Base-by-base conservation (phyloP, 2,888 invertebrate genomes). In the Tyria jacobaeae region DNA sequence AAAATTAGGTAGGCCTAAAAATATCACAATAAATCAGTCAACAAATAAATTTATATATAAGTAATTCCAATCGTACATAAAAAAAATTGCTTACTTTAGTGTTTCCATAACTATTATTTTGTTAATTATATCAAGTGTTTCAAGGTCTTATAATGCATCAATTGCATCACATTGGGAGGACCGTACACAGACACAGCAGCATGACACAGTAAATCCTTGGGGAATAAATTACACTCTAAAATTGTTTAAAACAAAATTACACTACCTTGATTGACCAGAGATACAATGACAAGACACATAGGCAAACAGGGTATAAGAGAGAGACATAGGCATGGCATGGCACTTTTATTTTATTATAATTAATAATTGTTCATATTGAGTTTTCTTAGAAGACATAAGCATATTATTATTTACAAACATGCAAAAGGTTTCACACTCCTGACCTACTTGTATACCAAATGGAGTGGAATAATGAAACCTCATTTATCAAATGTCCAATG, bases 401-500 rank as follows among this genome's bases (percentile, higher is more conserved):
- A 34, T 12, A 50, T 34, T 50, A 5, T 25, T 12, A 15, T n/a
- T n/a, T n/a, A n/a, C n/a, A 54, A 17, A n/a, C 24, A 24, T 47
- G 15, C 9, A 35, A 47, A 47, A 1, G 15, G 24, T 35, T 34
- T 34, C 34, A 12, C 47, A 34, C n/a, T 47, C 24, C 24, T n/a
- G 15, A 34, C 6, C 15, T 24, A 59, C 27, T 60, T 37, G 35
- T 35, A 55, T 21, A 44, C 21, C 62, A 59, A 75, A 70, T 65
- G 59, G 68, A 62, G 54, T 56, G 55, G 75, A 70, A 73, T 64
- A 66, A 68, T 65, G 60, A 56, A 66, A 62, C 64, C 60, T 65
- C 52, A 71, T 75, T 75, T 65, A 35, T 60, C 50, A 65, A 49
- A 59, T 35, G 47, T 57, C 47, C 57, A 44, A 62, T 53, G 54